Conservation (phyloP, 2,113 vertebrate genomes). For the Galeopterus variegatus region DNA sequence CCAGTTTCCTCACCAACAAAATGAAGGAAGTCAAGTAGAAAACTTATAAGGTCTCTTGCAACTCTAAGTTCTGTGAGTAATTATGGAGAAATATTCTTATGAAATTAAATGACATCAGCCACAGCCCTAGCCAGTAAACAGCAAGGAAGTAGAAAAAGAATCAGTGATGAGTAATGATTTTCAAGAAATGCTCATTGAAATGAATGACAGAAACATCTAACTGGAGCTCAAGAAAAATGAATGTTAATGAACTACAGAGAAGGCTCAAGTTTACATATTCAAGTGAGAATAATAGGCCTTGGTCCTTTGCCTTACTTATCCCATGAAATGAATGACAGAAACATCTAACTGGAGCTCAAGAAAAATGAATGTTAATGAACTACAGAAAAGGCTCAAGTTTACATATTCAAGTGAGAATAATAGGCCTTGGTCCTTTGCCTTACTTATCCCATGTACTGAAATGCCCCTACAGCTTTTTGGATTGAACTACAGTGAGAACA, state of each 20-base stretch:
- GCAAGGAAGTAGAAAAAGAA: background rate
- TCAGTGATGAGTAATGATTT: constrained; percentile 52
- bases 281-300: background rate
- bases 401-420: background rate
- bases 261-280: background rate
- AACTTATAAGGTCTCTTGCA: background rate
- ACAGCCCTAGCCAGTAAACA: background rate
- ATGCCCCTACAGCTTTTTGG: background rate
- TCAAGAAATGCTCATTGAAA: constrained; percentile 38
- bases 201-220: constrained; percentile 33
- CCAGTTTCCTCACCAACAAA: constrained; percentile 5
- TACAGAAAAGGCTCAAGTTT: background rate
- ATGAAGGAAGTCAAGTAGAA: background rate
- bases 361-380: constrained; percentile 36
- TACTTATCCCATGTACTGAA: background rate
- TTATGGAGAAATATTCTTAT: background rate
- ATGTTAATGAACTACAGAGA: constrained; percentile 11
- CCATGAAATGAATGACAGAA: background rate
- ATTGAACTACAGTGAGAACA: background rate
- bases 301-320: background rate
- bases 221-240: background rate
- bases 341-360: background rate
- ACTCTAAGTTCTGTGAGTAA: background rate
- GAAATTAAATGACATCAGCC: constrained; percentile 47
- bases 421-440: background rate